These are phyloP conservation scores for Ennomos erosarius DNA, from an alignment of 2,888 invertebrate species.

Conservation along the genomic window DNA sequence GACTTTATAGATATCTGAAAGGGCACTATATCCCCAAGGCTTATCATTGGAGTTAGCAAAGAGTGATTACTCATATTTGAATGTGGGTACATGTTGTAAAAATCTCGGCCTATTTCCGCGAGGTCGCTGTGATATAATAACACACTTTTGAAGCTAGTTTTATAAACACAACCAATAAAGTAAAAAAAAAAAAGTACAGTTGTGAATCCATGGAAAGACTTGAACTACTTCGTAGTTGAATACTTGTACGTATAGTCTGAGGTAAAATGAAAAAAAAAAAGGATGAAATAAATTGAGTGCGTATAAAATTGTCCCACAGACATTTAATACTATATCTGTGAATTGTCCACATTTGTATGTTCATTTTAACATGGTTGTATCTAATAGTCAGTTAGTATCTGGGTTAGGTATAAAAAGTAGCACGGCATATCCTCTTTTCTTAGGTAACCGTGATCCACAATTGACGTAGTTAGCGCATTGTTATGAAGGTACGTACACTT, in stretches of 20 bases:
- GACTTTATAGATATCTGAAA: not conserved
- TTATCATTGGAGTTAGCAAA: conserved; percentile 33
- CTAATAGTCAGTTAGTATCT: conserved; percentile 10
- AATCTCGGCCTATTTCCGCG: conserved; percentile 42
- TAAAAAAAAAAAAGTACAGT: no score
- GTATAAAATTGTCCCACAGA: no score
- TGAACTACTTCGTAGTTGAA: conserved; percentile 15
- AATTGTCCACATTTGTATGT: not conserved
- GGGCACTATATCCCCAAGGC: conserved; percentile 9
- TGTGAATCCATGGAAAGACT: conserved; percentile 30
- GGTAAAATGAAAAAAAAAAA: no score
- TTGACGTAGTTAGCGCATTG: conserved; percentile 28
- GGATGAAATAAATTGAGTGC: no score
- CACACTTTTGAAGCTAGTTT: conserved; percentile 39
- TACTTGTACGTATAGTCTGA: not conserved
- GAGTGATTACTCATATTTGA: conserved; percentile 43
- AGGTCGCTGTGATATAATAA: conserved; percentile 44
- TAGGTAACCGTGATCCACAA: conserved; percentile 32
- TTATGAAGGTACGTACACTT: conserved; percentile 17
- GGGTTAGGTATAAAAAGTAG: conserved; percentile 12
- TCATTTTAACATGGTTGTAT: conserved; percentile 7
- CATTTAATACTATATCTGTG: no score
- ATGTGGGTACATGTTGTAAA: conserved; percentile 44
- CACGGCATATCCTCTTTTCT: conserved; percentile 23
- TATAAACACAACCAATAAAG: conserved; percentile 35